A percentile compares a stretch with the other conserved stretches of the same genome.
These are phyloP conservation scores for Isaurus tuberculatus DNA, from an alignment of 92 coral and sea anemone species.

Conservation along the genomic window DNA sequence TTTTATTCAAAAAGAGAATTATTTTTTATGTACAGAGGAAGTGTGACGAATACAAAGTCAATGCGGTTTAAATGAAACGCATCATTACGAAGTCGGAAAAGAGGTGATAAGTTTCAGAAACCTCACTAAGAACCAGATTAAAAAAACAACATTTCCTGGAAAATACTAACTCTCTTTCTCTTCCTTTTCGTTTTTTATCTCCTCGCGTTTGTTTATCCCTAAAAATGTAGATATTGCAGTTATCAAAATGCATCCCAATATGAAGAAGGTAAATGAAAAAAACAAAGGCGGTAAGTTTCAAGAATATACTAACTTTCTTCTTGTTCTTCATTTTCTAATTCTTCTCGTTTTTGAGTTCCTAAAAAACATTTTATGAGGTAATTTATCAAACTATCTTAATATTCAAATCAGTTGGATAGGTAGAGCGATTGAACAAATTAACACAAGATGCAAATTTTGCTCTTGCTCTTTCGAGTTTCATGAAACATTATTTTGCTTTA, in stretches of 20 bases:
- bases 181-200: slow-evolving; percentile 1
- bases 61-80: no score
- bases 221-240: background rate
- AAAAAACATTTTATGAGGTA: background rate
- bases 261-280: background rate
- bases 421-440: no score
- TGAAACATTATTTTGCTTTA: background rate
- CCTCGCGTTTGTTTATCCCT: slow-evolving; percentile 9
- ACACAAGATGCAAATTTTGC: no score
- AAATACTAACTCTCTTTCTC: slow-evolving; percentile 29
- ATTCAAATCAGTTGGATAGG: no score
- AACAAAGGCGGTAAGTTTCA: background rate
- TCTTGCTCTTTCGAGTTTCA: no score
- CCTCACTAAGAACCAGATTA: background rate
- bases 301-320: slow-evolving; percentile 39
- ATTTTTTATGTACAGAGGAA: no score
- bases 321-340: slow-evolving; percentile 2
- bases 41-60: no score
- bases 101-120: background rate
- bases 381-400: no score
- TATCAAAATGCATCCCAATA: background rate
- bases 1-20: no score
- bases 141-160: background rate
- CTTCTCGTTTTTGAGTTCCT: slow-evolving; percentile 32
- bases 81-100: no score